A percentile compares a stretch with the other conserved stretches of the same genome.
These are phyloP conservation scores for Ctenosaura bakeri DNA, from an alignment of 2,797 vertebrate species.

Conservation along the genomic window DNA sequence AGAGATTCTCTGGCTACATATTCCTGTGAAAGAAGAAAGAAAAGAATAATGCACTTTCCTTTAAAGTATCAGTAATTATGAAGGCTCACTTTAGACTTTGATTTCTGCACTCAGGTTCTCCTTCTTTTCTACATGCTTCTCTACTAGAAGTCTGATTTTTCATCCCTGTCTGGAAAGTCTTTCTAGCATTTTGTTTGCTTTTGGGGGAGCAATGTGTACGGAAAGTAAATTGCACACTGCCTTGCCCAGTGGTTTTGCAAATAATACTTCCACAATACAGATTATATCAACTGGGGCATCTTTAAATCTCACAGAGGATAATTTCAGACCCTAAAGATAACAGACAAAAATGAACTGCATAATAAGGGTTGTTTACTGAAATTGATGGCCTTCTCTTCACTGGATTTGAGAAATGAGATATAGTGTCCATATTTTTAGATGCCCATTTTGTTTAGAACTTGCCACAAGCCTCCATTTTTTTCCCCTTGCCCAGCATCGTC, in stretches of 20 bases:
- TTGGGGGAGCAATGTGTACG: conserved; percentile 39
- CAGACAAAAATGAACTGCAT: conserved; percentile 7
- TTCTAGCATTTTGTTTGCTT: conserved; percentile 40
- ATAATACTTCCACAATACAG: conserved; percentile 36
- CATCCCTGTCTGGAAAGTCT: neutral
- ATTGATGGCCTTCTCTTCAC: conserved; percentile 33
- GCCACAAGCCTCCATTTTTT: rapidly evolving
- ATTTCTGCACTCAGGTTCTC: neutral
- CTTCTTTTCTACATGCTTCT: neutral
- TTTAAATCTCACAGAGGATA: conserved; percentile 14
- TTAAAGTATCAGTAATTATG: conserved; percentile 4
- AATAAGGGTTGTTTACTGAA: conserved; percentile 22
- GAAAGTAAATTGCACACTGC: conserved; percentile 35
- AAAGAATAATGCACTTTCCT: neutral
- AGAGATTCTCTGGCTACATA: neutral
- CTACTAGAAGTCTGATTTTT: neutral
- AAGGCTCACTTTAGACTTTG: neutral
- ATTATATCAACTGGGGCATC: conserved; percentile 48
- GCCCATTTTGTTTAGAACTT: neutral
- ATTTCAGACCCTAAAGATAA: neutral
- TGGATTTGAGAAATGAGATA: conserved; percentile 53
- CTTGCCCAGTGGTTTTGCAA: conserved; percentile 34
- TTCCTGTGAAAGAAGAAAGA: neutral
- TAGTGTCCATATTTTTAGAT: conserved; percentile 30
- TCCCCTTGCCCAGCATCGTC: neutral